Evolutionary conservation across 1,140 invertebrate genomes (phyloP), one percentile per base, ranked within the genome.

Genomic region (Drosophila burlai): DNA sequence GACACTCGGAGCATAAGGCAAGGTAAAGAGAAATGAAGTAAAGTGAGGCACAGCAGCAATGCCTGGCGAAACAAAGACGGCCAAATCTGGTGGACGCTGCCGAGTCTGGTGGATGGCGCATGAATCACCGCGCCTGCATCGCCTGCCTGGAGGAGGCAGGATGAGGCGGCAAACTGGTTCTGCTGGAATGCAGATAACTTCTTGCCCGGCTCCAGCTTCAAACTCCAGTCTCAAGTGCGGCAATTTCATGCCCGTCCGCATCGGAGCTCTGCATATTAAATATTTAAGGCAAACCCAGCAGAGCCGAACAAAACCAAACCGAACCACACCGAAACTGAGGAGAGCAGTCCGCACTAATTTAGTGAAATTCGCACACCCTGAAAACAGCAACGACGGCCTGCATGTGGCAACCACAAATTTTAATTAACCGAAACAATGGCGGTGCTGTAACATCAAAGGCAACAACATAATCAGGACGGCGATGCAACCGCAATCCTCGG

Each of bases 341-440:
- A 45, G 50, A 43, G 36, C 36, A 54, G 31, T 64, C 43, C 54
- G 55, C 67, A 80, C 81, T 83, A 87, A 87, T 87, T 87, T 87
- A 80, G 76, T 80, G 67, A 80, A 73, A 80, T 60, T 83, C 54
- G 50, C 59, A 64, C 54, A 73, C 26, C 55, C 59, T 40, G 54
- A 10, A 40, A 36, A 29, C 58, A n/a, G 55, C 36, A 58, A 58
- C 55, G 55, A 61, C 57, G 24, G 55, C 61, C 50, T 59, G 54
- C 62, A 65, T 63, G 72, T 52, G 55, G 58, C 67, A 73, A 91
- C 85, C 85, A 90, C 85, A 90, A 90, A 90, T 91, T 85, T 90
- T 90, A 90, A 90, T 90, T 90, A 90, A 90, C 81, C 81, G 79
- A 90, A 90, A 91, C 85, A 90, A 91, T 82, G 79, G 81, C 84